Evolutionary conservation across 2,113 vertebrate genomes (phyloP).

Genomic region (Hepsetus odoe): DNA sequence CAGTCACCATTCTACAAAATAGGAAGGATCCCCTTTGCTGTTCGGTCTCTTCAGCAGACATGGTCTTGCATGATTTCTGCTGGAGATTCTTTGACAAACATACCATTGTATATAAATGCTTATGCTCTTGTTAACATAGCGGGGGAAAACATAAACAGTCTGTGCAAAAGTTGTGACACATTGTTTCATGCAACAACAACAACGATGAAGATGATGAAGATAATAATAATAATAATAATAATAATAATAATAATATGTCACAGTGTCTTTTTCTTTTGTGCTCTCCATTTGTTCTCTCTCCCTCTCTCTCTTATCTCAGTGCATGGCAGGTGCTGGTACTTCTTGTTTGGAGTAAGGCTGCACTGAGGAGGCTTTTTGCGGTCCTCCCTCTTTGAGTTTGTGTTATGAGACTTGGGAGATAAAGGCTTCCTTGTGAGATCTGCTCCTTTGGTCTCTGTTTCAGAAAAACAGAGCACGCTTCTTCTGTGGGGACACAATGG

Average conservation of each 20-base stretch:
- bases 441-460: constrained; percentile 25
- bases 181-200: no score
- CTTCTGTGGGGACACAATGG: constrained; percentile 46
- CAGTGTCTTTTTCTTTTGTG: no score
- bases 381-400: constrained; percentile 8
- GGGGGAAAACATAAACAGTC: no score
- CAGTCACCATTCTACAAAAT: neutral
- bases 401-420: constrained; percentile 9
- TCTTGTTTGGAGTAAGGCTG: neutral
- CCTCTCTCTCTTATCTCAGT: neutral
- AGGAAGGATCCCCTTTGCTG: neutral
- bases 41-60: neutral
- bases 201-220: no score
- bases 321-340: constrained; percentile 42
- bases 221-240: no score
- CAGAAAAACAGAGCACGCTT: constrained; percentile 27
- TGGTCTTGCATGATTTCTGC: neutral
- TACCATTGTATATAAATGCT: neutral
- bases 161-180: no score
- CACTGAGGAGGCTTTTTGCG: constrained; percentile 10
- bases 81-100: neutral
- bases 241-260: neutral
- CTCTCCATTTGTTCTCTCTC: no score
- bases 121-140: no score
- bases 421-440: constrained; percentile 43